Evolutionary conservation across 2,113 vertebrate species (phyloP).

Genomic region (Lonchura striata): DNA sequence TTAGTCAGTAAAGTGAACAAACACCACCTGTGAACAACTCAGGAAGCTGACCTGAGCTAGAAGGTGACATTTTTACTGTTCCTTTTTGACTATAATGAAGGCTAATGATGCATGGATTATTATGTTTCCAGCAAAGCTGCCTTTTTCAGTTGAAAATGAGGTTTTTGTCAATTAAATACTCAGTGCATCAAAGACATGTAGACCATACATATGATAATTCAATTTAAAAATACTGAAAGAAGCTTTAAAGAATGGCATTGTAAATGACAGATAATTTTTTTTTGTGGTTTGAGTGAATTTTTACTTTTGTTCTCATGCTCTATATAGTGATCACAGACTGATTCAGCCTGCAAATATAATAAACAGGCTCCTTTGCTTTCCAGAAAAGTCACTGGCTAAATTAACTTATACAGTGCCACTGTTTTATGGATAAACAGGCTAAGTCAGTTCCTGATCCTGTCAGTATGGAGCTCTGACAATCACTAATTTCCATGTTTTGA

Average conservation of each 20-base stretch:
- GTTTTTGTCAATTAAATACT: conserved; percentile 43
- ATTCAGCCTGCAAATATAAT: neutral
- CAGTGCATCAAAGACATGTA: neutral
- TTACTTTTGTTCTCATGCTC: neutral
- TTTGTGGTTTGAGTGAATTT: neutral
- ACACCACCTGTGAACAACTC: conserved; percentile 41
- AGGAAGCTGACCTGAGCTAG: conserved; percentile 32
- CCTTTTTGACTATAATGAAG: conserved; percentile 8
- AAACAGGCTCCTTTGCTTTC: neutral
- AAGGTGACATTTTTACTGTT: conserved; percentile 33
- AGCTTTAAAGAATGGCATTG: neutral
- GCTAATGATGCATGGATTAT: conserved; percentile 32
- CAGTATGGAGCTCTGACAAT: neutral
- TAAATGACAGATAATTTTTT: neutral
- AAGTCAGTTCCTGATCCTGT: neutral
- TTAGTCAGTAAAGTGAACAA: conserved; percentile 42
- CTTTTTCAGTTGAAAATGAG: conserved; percentile 26
- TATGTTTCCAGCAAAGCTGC: neutral
- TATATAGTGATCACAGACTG: neutral
- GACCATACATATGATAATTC: neutral
- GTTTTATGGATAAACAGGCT: neutral
- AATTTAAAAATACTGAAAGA: neutral
- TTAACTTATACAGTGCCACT: neutral
- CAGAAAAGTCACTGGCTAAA: neutral
- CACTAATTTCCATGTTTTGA: neutral